Evolutionary conservation across 2,888 invertebrate genomes (phyloP).

Genomic region (Uropetala carovei): DNA sequence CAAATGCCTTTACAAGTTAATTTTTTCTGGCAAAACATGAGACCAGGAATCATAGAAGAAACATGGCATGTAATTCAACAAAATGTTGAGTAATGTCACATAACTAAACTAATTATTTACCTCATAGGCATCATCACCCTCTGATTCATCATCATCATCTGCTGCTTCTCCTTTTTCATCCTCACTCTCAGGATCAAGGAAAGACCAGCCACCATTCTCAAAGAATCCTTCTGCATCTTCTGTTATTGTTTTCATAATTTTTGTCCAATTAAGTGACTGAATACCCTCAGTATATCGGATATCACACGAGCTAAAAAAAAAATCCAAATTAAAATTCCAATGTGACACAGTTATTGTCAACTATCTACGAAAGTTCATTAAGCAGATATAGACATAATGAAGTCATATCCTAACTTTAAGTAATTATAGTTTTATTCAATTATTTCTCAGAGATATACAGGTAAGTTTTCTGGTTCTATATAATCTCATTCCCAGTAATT

Average conservation of each 20-base stretch:
- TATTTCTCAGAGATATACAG: neutral
- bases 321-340: conserved; percentile 43
- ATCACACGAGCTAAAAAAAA: conserved; percentile 88
- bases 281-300: conserved; percentile 98
- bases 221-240: conserved; percentile 99
- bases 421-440: neutral
- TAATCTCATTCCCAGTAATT: no score
- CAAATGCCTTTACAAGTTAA: no score
- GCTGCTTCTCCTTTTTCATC: conserved; percentile 81
- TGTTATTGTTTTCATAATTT: conserved; percentile 99
- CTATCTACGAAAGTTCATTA: neutral
- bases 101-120: conserved; percentile 69
- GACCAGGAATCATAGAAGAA: no score
- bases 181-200: conserved; percentile 96
- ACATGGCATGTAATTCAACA: no score
- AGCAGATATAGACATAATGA: neutral
- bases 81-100: no score
- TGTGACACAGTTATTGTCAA: neutral
- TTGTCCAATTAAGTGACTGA: conserved; percentile 98
- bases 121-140: conserved; percentile 77
- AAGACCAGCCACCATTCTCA: conserved; percentile 98
- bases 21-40: no score
- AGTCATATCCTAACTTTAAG: neutral
- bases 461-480: no score
- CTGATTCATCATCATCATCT: conserved; percentile 79